These are phyloP conservation scores for Elysia chlorotica DNA, from an alignment of 1,140 invertebrate species.

Conservation along the genomic window DNA sequence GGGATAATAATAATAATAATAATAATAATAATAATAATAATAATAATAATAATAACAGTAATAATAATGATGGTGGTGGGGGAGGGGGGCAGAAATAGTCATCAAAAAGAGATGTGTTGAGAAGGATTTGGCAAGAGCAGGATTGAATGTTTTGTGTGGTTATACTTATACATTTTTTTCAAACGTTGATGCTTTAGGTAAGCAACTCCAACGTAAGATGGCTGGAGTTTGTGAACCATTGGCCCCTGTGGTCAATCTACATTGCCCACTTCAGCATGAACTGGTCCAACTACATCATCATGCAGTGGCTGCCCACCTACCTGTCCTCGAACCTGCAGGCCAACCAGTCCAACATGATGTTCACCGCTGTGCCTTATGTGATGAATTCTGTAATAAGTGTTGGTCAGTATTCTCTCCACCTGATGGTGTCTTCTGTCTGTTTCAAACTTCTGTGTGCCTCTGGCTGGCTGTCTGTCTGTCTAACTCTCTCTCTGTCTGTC, in stretches of 20 bases:
- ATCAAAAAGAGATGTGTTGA: too few species aligned
- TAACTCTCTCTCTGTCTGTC: too few species aligned
- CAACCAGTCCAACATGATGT: slow-evolving; percentile 75
- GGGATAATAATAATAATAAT: too few species aligned
- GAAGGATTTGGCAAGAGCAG: too few species aligned
- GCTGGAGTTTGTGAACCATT: slow-evolving; percentile 73
- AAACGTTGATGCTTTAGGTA: slow-evolving; percentile 64
- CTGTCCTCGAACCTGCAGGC: slow-evolving; percentile 72
- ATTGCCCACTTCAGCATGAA: slow-evolving; percentile 84
- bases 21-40: too few species aligned
- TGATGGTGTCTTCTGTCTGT: not conserved
- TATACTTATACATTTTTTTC: too few species aligned
- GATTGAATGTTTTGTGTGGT: too few species aligned
- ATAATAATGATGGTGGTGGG: too few species aligned
- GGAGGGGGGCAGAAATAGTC: too few species aligned
- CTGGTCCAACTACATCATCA: slow-evolving; percentile 83
- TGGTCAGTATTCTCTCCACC: slow-evolving; percentile 66
- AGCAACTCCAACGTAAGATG: slow-evolving; percentile 67
- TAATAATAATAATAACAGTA: too few species aligned
- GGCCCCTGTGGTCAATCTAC: slow-evolving; percentile 80
- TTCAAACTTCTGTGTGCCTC: too few species aligned
- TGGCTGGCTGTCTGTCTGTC: too few species aligned
- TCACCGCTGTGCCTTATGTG: slow-evolving; percentile 79
- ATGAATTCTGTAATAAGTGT: slow-evolving; percentile 78
- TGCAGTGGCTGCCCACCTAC: slow-evolving; percentile 84